phyloP scores from a whole-genome alignment of 2,888 invertebrate species.

The Spodoptera littoralis region DNA sequence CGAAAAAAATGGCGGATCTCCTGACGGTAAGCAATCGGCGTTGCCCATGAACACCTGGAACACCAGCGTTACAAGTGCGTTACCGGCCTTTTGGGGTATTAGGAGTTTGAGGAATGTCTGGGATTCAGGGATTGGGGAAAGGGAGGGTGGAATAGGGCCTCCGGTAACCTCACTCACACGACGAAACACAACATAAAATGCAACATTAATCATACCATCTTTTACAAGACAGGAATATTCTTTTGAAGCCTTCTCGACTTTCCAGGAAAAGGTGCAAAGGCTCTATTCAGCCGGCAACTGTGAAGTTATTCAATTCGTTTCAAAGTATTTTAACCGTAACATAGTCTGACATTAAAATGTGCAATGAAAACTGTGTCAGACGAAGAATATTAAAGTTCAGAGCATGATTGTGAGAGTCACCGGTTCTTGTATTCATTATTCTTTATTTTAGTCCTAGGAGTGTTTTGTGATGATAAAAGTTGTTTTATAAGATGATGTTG shows the following conservation, averaged over 20 bases:
- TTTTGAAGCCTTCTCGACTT: slow-evolving; percentile 21
- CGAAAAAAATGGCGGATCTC: too few species aligned
- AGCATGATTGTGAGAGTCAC: slow-evolving; percentile 18
- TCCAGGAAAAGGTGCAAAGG: slow-evolving; percentile 18
- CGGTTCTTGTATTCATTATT: slow-evolving; percentile 22
- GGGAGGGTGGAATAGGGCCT: too few species aligned
- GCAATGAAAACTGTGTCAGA: slow-evolving; percentile 41
- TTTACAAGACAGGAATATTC: slow-evolving; percentile 10
- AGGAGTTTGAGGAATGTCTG: too few species aligned
- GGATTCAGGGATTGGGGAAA: too few species aligned
- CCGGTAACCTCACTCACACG: too few species aligned
- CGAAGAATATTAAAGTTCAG: slow-evolving; percentile 42
- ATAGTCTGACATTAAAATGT: slow-evolving; percentile 37
- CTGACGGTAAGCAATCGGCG: too few species aligned
- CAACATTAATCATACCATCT: slow-evolving; percentile 17
- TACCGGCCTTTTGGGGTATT: too few species aligned
- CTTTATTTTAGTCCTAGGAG: slow-evolving; percentile 2
- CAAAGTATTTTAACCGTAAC: slow-evolving; percentile 40
- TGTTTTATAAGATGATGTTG: too few species aligned
- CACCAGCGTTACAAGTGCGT: too few species aligned
- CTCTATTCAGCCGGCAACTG: slow-evolving; percentile 39
- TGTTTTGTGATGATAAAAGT: neutral
- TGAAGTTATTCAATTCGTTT: slow-evolving; percentile 38
- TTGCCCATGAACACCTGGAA: too few species aligned
- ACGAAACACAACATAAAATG: neutral